Percentiles rank a stretch among this genome's conserved stretches.
Conservation (phyloP, 2,797 vertebrate genomes). For the Varecia variegata region DNA sequence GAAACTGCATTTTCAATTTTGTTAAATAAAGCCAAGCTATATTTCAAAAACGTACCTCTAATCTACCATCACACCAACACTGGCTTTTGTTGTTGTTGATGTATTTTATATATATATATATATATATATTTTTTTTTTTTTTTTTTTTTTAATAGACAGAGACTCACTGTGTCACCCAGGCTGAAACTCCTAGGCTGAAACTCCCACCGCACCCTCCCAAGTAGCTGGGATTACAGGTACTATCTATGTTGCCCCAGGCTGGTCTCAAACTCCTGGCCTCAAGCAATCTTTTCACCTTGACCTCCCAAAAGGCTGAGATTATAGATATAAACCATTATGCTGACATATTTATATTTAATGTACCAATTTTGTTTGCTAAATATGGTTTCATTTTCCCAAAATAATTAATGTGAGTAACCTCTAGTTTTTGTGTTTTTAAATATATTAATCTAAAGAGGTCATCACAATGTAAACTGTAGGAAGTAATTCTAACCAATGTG, state of each 20-base stretch:
- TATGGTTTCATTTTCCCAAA: slow-evolving; percentile 23
- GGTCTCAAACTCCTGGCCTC: background rate
- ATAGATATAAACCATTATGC: background rate
- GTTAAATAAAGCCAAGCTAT: background rate
- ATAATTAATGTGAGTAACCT: background rate
- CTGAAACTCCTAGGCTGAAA: background rate
- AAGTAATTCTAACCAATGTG: background rate
- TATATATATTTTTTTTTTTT: too few relatives aligned
- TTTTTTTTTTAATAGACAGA: background rate
- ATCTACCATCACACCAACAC: background rate
- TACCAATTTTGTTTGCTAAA: slow-evolving; percentile 20
- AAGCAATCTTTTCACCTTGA: background rate
- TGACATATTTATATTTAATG: slow-evolving; percentile 13
- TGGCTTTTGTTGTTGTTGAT: background rate
- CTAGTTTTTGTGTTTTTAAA: slow-evolving; percentile 30
- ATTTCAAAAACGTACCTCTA: slow-evolving; percentile 28
- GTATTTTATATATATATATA: background rate
- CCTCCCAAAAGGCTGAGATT: background rate
- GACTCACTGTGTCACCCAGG: background rate
- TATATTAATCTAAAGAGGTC: background rate
- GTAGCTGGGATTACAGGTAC: background rate
- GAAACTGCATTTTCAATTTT: slow-evolving; percentile 38
- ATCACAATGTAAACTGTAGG: background rate
- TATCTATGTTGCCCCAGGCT: background rate
- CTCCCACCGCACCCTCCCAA: background rate